These are phyloP conservation scores for Danio kyathit DNA, from an alignment of 2,797 vertebrate species.

Conservation along the genomic window DNA sequence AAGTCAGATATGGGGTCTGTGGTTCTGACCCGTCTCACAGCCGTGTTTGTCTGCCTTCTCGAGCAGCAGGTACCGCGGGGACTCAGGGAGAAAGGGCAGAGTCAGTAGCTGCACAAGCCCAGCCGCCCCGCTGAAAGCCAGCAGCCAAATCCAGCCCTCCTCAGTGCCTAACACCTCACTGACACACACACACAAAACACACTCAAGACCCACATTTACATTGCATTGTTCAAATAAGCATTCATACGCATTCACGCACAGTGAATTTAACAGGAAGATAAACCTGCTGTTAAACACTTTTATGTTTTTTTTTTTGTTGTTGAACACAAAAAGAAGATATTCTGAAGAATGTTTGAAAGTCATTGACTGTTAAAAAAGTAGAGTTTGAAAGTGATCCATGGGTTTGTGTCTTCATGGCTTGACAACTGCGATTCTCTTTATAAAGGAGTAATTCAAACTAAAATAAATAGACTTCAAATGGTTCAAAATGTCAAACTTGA, in stretches of 20 bases:
- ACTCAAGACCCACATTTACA: not conserved
- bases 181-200: constrained; percentile 50
- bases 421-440: too few relatives aligned
- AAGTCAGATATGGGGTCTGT: not conserved
- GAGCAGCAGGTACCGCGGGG: constrained; percentile 79
- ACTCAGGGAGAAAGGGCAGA: constrained; percentile 81
- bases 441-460: too few relatives aligned
- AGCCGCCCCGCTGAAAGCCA: constrained; percentile 71
- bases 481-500: too few relatives aligned
- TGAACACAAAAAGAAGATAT: too few relatives aligned
- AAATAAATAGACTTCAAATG: too few relatives aligned
- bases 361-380: too few relatives aligned
- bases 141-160: constrained; percentile 77
- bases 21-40: constrained; percentile 74
- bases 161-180: constrained; percentile 80
- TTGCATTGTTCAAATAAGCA: not conserved
- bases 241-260: not conserved
- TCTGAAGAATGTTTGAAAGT: too few relatives aligned
- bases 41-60: constrained; percentile 71
- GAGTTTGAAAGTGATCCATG: too few relatives aligned
- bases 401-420: too few relatives aligned
- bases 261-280: constrained; percentile 43
- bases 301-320: too few relatives aligned
- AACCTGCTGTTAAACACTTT: constrained; percentile 49
- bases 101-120: constrained; percentile 76